Conservation (phyloP, 2,888 invertebrate species). For the Drosophila putrida region DNA sequence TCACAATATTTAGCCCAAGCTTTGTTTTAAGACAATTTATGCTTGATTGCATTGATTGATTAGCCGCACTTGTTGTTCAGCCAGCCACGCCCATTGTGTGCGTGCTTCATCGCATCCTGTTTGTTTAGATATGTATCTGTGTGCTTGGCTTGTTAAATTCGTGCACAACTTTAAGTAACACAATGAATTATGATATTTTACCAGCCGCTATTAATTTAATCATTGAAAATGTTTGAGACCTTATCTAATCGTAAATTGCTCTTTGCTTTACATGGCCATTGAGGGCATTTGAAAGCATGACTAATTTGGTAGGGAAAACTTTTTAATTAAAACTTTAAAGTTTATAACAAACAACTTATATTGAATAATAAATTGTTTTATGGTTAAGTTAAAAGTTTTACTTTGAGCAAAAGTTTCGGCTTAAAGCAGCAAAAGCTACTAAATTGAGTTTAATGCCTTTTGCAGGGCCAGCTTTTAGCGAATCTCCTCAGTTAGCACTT, state of each 20-base stretch:
- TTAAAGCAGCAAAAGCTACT: constrained; percentile 36
- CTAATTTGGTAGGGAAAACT: constrained; percentile 32
- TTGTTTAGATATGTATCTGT: constrained; percentile 4
- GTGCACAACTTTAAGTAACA: not conserved
- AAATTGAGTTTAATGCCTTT: constrained; percentile 38
- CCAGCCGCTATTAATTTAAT: constrained; percentile 10
- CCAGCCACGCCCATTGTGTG: constrained; percentile 15
- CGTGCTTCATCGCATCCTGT: constrained; percentile 9
- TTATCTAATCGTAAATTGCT: constrained; percentile 8
- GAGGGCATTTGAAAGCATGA: constrained; percentile 1
- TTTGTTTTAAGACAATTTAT: constrained; percentile 81
- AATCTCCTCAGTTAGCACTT: constrained; percentile 34
- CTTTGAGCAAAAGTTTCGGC: constrained; percentile 11
- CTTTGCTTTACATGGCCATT: not conserved
- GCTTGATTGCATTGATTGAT: constrained; percentile 82
- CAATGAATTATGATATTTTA: not conserved
- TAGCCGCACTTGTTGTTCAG: constrained; percentile 71
- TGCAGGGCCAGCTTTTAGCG: constrained; percentile 9
- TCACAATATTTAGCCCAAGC: constrained; percentile 73
- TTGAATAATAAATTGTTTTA: constrained; percentile 73
- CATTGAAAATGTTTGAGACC: constrained; percentile 5
- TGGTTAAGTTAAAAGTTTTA: constrained; percentile 50
- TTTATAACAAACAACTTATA: constrained; percentile 40
- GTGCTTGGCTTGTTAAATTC: constrained; percentile 13
- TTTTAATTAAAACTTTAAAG: constrained; percentile 71